Base-by-base conservation (phyloP, 2,888 invertebrate genomes). In the Leptopilina myrica region DNA sequence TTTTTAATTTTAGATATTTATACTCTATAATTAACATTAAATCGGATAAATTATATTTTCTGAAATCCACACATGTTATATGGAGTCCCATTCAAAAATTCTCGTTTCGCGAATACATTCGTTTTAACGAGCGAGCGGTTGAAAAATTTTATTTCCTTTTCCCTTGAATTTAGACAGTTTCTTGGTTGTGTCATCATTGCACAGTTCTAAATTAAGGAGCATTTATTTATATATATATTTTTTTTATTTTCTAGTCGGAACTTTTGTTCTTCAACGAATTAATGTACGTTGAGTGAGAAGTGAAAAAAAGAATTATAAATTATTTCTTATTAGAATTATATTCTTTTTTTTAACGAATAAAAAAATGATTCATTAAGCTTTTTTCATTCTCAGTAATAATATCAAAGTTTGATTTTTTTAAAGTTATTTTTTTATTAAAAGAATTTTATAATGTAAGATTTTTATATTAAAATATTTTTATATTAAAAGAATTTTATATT, bases 181-280 rank as follows among this genome's bases (percentile, higher is more conserved):
- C 62, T 62, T 15, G 62, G 62, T 62, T 62, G 62, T 62, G 62
- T 62, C 62, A 62, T 62, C 62, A 62, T 62, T 62, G 62, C 62
- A 62, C 62, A 62, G 62, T 62, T 62, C 62, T 62, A 62, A 62
- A 62, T 20, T 20, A 62, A 62, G 62, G n/a, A 62, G 9, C 15
- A 62, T 62, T 8, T 62, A 59, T 59, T 7, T 59, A 62, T 62
- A 20, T 62, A 20, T 62, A n/a, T 62, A 9, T n/a, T 62, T 62
- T 62, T 62, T 62, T 20, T 20, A 62, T 20, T n/a, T 62, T 62
- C 20, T 62, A 20, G 62, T 20, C 62, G 62, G 62, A 62, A 62
- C 62, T 62, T 59, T 62, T 62, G 20, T 62, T 62, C 62, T 62
- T 62, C 8, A 9, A 62, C 20, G 62, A 62, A 20, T 62, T 62